These are phyloP conservation scores for Rhizomys pruinosus DNA, from an alignment of 2,113 vertebrate genomes.

Conservation along the genomic window DNA sequence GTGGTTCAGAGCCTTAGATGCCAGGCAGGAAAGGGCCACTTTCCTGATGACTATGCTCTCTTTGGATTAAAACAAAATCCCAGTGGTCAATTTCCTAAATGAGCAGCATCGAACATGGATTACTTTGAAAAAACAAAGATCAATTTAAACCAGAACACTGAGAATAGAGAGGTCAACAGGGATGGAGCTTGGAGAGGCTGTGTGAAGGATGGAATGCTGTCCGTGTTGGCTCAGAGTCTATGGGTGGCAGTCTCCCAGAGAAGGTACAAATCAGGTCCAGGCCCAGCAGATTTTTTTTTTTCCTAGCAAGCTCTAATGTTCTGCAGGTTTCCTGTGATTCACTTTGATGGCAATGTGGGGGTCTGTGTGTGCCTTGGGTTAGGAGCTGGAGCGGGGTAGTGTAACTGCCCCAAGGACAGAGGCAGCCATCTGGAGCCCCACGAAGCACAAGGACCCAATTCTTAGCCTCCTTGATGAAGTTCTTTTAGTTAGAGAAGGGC, in stretches of 20 bases:
- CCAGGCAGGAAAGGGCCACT: slow-evolving; percentile 8
- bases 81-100: slow-evolving; percentile 69
- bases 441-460: slow-evolving; percentile 71
- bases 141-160: slow-evolving; percentile 67
- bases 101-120: slow-evolving; percentile 62
- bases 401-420: slow-evolving; percentile 60
- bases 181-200: not conserved
- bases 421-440: slow-evolving; percentile 62
- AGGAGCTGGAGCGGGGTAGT: slow-evolving; percentile 54
- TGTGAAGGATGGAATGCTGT: not conserved
- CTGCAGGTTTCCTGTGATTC: slow-evolving; percentile 73
- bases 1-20: not conserved
- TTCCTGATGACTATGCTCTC: slow-evolving; percentile 50
- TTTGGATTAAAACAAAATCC: slow-evolving; percentile 61
- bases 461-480: slow-evolving; percentile 78
- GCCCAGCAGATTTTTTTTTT: slow-evolving; percentile 67
- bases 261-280: slow-evolving; percentile 61
- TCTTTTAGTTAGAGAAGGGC: slow-evolving; percentile 81
- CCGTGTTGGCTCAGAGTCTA: slow-evolving; percentile 42
- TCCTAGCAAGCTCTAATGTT: slow-evolving; percentile 56
- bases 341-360: slow-evolving; percentile 7
- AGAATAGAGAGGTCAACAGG: slow-evolving; percentile 3
- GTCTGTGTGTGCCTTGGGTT: not conserved
- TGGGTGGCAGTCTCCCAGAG: slow-evolving; percentile 58
- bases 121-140: slow-evolving; percentile 50